phyloP scores from a whole-genome alignment of 2,888 invertebrate species.

The Lissonota sp. region DNA sequence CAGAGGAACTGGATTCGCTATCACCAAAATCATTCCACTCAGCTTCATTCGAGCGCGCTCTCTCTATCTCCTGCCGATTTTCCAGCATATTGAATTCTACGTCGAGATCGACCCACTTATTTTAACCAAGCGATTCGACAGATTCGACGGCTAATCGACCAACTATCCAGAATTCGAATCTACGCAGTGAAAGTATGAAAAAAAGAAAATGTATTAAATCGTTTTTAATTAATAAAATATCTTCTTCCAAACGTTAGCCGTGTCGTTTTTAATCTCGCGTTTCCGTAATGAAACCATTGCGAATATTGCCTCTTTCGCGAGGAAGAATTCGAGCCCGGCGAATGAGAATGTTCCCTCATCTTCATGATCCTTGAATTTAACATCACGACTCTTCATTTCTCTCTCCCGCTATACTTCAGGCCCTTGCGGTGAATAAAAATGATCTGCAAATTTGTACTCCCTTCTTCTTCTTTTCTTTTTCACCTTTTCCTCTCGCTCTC shows the following conservation, averaged over 20 bases:
- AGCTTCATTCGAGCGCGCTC: slow-evolving; percentile 34
- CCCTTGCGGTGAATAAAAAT: slow-evolving; percentile 21
- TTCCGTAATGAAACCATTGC: neutral
- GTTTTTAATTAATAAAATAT: slow-evolving; percentile 1
- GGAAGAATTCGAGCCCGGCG: slow-evolving; percentile 33
- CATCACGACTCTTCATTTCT: slow-evolving; percentile 34
- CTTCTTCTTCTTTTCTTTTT: neutral
- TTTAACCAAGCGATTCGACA: neutral
- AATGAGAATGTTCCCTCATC: slow-evolving; percentile 44
- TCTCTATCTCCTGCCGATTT: neutral
- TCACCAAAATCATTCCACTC: slow-evolving; percentile 52
- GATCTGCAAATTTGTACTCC: slow-evolving; percentile 55
- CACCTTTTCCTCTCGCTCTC: too few species aligned
- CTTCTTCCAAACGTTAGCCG: neutral
- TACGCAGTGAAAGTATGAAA: neutral
- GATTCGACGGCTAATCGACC: slow-evolving; percentile 37
- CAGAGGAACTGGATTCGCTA: slow-evolving; percentile 10
- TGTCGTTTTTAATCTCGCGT: neutral
- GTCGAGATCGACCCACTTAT: neutral
- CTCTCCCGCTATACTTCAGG: slow-evolving; percentile 13
- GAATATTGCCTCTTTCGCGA: slow-evolving; percentile 10
- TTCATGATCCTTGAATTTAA: slow-evolving; percentile 48
- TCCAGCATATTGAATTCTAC: neutral
- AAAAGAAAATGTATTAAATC: slow-evolving; percentile 1
- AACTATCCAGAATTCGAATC: neutral